Base-by-base conservation (phyloP, 35 echinoderm and acorn worm species). In the Apostichopus californicus region DNA sequence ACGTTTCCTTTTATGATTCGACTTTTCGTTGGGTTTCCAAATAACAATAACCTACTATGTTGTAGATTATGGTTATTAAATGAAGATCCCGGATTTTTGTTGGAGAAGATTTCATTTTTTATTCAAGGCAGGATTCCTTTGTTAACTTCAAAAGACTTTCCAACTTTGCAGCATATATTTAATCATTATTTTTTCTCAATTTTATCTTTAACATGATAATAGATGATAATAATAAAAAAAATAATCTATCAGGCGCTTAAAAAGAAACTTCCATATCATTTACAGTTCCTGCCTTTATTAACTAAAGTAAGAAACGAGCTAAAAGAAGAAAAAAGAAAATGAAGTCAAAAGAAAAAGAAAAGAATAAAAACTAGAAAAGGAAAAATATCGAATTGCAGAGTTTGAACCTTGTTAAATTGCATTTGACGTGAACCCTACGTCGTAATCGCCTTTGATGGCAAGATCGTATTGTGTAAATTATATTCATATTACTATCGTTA, bases 381-480 rank as follows among this genome's bases (percentile, higher is more conserved):
- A 75, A n/a, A 18, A 61, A 75, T 13, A 13, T 75, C 15, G 34
- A 75, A 75, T 75, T 75, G 71, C 13, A 75, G n/a, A 75, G 71
- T 75, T 75, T 75, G 71, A 75, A 75, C 6, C 15, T 18, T 18
- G 14, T 57, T 59, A 85, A 85, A 85, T 85, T 85, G 81, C 81
- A 85, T 61, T 59, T 85, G 81, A 85, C 81, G 81, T 85, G 81
- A 57, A 85, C 81, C 81, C 81, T 58, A 18, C 24, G 81, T 85
- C 11, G 56, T 85, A 85, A 85, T 85, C 81, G 15, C 23, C 55
- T 85, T 85, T 85, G 17, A 85, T 85, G 81, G 8, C 54, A 22
- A 60, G 81, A 85, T 58, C 55, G 55, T 24, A 85, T 85, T 85
- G 81, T 85, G 81, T 85, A 85, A 85, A 85, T 85, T 85, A 85